Percentiles rank a stretch among this genome's conserved stretches.
These are phyloP conservation scores for Oceanodroma leucorhoa DNA, from an alignment of 2,797 vertebrate genomes.

Conservation along the genomic window DNA sequence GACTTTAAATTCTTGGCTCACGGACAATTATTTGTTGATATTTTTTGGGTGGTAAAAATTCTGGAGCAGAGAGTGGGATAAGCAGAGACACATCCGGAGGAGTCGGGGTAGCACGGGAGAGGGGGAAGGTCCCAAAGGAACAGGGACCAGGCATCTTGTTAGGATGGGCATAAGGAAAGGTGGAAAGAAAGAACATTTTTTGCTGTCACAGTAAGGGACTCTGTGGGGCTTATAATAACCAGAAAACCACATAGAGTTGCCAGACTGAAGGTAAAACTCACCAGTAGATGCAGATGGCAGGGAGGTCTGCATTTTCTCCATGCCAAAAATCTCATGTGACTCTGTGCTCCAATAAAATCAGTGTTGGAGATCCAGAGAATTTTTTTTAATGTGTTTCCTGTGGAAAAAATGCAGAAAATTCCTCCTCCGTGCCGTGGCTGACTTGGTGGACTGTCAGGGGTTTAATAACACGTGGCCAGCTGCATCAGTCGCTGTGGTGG, in stretches of 20 bases:
- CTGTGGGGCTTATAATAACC: background rate
- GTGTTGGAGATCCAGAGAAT: background rate
- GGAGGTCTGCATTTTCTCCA: background rate
- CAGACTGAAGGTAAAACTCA: background rate
- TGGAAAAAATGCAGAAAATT: background rate
- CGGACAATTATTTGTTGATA: background rate
- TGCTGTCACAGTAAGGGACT: background rate
- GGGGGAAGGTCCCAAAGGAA: background rate
- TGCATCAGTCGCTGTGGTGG: rapidly evolving
- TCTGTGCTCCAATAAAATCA: background rate
- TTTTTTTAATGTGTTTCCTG: background rate
- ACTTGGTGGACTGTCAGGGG: background rate
- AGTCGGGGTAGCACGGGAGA: background rate
- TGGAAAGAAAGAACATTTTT: background rate
- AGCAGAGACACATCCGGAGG: background rate
- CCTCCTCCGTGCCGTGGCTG: background rate
- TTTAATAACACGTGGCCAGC: background rate
- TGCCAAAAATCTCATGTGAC: background rate
- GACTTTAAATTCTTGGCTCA: background rate
- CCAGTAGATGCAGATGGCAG: rapidly evolving
- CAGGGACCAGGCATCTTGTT: background rate
- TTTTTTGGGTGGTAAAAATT: background rate
- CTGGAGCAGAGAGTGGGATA: background rate
- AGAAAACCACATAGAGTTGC: background rate
- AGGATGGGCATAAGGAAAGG: background rate